Percentiles rank a stretch among this genome's conserved stretches.
Conservation (phyloP, 2,888 invertebrate species). For the Chymomyza caudatula region DNA sequence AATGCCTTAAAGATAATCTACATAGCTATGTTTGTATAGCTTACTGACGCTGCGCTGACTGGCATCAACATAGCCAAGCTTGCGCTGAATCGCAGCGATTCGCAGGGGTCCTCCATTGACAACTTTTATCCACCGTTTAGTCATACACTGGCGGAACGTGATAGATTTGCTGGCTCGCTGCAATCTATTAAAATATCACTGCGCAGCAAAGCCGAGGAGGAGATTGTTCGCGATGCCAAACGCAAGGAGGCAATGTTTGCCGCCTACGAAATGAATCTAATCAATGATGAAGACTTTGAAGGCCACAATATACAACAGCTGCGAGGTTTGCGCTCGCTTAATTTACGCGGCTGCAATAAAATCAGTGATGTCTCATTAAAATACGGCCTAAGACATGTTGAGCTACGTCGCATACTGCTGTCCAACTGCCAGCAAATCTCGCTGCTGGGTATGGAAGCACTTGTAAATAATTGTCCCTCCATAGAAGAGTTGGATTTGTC, state of each 20-base stretch:
- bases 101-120: conserved; percentile 48
- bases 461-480: conserved; percentile 84
- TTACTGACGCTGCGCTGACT: conserved; percentile 85
- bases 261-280: conserved; percentile 80
- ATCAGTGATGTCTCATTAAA: conserved; percentile 86
- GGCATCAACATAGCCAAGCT: conserved; percentile 79
- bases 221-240: conserved; percentile 83
- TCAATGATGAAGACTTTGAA: conserved; percentile 64
- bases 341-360: conserved; percentile 84
- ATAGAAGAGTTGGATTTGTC: conserved; percentile 84
- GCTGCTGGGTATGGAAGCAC: conserved; percentile 81
- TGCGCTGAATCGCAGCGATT: conserved; percentile 31
- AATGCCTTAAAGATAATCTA: conserved; percentile 19
- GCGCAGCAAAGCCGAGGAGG: conserved; percentile 84
- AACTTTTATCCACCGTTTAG: conserved; percentile 52
- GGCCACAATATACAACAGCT: conserved; percentile 80
- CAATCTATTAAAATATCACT: conserved; percentile 79
- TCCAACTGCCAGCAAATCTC: conserved; percentile 86
- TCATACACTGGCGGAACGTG: conserved; percentile 43
- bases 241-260: conserved; percentile 82
- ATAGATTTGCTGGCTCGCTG: conserved; percentile 39
- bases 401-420: conserved; percentile 82
- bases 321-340: conserved; percentile 80
- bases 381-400: conserved; percentile 83
- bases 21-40: conserved; percentile 36